Conservation (phyloP, 1,140 invertebrate species). For the Lucilia sericata region DNA sequence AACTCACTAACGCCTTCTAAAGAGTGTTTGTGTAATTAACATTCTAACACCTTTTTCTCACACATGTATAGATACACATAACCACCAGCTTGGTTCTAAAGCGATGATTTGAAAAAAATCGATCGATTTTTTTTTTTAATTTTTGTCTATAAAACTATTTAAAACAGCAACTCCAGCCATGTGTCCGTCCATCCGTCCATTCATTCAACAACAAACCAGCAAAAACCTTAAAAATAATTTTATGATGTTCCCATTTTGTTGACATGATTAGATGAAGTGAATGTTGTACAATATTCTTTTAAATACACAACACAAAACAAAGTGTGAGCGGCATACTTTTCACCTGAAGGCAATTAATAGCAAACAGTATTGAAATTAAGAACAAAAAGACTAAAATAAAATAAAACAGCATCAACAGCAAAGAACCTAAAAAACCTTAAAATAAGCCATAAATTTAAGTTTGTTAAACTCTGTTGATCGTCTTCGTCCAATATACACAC, state of each 20-base stretch:
- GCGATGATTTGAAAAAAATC: slow-evolving; percentile 8
- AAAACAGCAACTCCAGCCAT: background rate
- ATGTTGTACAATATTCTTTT: background rate
- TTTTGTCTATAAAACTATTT: background rate
- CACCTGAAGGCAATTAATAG: slow-evolving; percentile 41
- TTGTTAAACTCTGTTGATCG: background rate
- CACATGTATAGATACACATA: background rate
- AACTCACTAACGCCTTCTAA: background rate
- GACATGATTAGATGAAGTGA: slow-evolving; percentile 37
- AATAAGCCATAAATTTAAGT: slow-evolving; percentile 41
- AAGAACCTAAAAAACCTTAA: slow-evolving; percentile 38
- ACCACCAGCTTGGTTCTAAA: background rate
- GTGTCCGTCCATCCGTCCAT: no score
- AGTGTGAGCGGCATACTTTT: slow-evolving; percentile 38
- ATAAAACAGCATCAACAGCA: background rate
- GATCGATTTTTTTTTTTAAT: background rate
- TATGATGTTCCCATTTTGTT: slow-evolving; percentile 39
- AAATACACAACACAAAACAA: background rate
- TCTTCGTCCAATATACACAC: background rate
- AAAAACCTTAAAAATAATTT: slow-evolving; percentile 9
- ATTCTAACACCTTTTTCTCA: slow-evolving; percentile 39
- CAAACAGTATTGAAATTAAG: background rate
- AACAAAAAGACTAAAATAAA: background rate
- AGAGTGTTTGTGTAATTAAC: slow-evolving; percentile 9
- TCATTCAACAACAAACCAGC: no score